Evolutionary conservation across 2,888 invertebrate genomes (phyloP).

Genomic region (Chrysomela aeneicollis): DNA sequence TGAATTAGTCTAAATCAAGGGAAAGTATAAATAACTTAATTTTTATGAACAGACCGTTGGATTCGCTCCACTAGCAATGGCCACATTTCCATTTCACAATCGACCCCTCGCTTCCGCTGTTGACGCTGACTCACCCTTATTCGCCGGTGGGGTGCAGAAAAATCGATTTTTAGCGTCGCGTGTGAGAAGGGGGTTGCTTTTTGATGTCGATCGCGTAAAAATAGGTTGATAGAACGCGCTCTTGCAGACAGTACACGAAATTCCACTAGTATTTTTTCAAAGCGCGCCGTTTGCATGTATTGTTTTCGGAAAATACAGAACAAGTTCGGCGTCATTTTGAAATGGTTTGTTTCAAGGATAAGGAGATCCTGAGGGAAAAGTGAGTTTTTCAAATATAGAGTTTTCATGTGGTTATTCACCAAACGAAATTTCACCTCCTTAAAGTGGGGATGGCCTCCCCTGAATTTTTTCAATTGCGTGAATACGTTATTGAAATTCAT

Average conservation of each 20-base stretch:
- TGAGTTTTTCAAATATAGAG: too few species aligned
- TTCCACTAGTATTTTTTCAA: background rate
- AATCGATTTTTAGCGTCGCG: constrained; percentile 30
- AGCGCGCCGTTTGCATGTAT: background rate
- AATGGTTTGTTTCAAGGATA: constrained; percentile 48
- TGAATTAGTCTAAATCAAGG: too few species aligned
- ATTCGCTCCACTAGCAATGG: too few species aligned
- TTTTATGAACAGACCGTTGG: too few species aligned
- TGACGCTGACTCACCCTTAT: constrained; percentile 24
- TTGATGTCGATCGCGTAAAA: background rate
- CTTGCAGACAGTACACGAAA: background rate
- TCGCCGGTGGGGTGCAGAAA: constrained; percentile 20
- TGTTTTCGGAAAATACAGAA: constrained; percentile 3
- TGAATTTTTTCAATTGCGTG: too few species aligned
- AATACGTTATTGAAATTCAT: too few species aligned
- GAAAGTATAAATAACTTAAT: too few species aligned
- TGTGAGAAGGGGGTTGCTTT: constrained; percentile 13
- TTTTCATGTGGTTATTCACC: too few species aligned
- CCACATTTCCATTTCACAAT: background rate
- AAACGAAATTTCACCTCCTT: too few species aligned
- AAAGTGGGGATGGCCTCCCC: too few species aligned
- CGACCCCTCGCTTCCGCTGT: background rate
- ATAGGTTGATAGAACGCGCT: background rate
- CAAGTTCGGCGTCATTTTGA: background rate
- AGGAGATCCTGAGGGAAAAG: constrained; percentile 40